These are phyloP conservation scores for Ophioninae sp. DNA, from an alignment of 2,888 invertebrate genomes.

Conservation along the genomic window DNA sequence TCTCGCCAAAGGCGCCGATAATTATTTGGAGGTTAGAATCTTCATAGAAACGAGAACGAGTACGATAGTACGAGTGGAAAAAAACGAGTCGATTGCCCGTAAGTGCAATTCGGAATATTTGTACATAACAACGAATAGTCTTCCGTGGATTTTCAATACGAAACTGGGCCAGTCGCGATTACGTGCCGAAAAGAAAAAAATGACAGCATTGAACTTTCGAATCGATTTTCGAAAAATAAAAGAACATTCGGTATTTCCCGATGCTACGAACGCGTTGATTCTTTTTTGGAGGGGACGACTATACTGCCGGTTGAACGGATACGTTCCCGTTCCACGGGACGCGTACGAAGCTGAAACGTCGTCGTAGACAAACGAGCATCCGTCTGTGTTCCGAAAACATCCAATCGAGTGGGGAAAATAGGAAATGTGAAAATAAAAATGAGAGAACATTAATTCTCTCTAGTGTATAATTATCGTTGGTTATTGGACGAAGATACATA, in stretches of 20 bases:
- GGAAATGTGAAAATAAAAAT: constrained; percentile 8
- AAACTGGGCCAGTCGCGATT: constrained; percentile 15
- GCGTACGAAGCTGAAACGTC: constrained; percentile 7
- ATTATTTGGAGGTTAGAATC: constrained; percentile 66
- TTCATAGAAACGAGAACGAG: constrained; percentile 57
- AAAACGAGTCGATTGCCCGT: constrained; percentile 32
- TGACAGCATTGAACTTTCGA: constrained; percentile 8
- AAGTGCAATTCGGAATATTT: neutral
- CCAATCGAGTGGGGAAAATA: neutral
- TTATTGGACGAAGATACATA: constrained; percentile 24
- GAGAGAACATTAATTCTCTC: constrained; percentile 52
- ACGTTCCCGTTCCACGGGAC: constrained; percentile 27
- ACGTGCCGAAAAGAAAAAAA: neutral
- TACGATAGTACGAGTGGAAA: neutral
- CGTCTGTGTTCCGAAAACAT: constrained; percentile 26
- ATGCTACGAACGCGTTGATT: neutral
- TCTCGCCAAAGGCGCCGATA: constrained; percentile 23
- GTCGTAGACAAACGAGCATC: constrained; percentile 9
- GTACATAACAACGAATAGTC: constrained; percentile 43
- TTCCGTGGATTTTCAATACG: constrained; percentile 27
- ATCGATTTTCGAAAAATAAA: neutral
- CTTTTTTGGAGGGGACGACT: neutral
- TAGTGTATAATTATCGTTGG: constrained; percentile 41
- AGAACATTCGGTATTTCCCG: neutral
- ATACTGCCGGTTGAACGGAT: constrained; percentile 2